Conservation (phyloP, 2,888 invertebrate species). For the Coelogynopora nodosa region DNA sequence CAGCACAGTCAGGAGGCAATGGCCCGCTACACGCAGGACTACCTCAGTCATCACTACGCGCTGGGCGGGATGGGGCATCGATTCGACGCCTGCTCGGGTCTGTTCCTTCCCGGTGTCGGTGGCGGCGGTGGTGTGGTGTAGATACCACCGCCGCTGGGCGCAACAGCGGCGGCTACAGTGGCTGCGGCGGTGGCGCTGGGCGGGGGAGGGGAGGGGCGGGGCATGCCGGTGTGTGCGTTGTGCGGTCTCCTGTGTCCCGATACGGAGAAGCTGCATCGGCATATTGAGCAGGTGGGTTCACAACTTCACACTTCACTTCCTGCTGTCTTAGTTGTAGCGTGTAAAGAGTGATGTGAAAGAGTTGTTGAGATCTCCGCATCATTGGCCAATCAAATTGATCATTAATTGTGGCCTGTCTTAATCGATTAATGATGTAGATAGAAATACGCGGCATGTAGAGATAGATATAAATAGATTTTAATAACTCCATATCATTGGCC, state of each 20-base stretch:
- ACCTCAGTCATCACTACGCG: neutral
- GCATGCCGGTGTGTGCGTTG: conserved; percentile 30
- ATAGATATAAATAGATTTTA: too few relatives aligned
- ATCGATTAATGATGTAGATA: too few relatives aligned
- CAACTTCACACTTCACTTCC: too few relatives aligned
- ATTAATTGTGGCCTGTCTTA: neutral
- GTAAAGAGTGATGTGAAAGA: too few relatives aligned
- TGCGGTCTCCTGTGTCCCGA: conserved; percentile 39
- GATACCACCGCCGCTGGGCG: neutral
- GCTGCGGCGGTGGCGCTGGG: neutral
- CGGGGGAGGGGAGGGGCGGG: neutral
- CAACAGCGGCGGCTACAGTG: neutral
- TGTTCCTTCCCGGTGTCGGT: too few relatives aligned
- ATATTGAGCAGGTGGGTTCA: conserved; percentile 40
- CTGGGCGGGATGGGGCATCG: neutral
- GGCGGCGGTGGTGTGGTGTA: too few relatives aligned
- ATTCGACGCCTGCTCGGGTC: neutral
- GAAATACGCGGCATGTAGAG: too few relatives aligned
- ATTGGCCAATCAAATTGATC: neutral
- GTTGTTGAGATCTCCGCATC: neutral
- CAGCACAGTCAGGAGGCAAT: neutral
- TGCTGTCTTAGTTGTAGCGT: too few relatives aligned
- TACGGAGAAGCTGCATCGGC: neutral
- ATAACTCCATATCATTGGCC: too few relatives aligned
- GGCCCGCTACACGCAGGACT: conserved; percentile 10